These are phyloP conservation scores for Teinopalpus imperialis DNA, from an alignment of 2,888 invertebrate genomes.

Conservation along the genomic window DNA sequence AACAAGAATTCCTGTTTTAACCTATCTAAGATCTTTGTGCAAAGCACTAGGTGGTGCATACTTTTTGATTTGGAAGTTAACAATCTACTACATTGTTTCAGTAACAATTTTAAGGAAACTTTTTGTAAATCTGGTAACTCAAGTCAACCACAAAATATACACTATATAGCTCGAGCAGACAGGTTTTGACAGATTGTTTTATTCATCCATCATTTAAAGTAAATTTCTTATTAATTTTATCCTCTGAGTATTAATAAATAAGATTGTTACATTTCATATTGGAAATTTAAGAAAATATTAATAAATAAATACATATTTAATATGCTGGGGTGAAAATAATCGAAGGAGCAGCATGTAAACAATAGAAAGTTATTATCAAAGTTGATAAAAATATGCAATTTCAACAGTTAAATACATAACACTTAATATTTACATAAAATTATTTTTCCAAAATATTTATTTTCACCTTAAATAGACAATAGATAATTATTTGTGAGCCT, in stretches of 20 bases:
- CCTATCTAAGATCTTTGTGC: too few relatives aligned
- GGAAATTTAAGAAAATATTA: slow-evolving; percentile 3
- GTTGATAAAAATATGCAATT: slow-evolving; percentile 58
- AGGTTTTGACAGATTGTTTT: background rate
- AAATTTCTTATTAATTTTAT: background rate
- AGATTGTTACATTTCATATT: too few relatives aligned
- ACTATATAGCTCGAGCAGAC: background rate
- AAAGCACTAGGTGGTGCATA: too few relatives aligned
- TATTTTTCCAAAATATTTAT: slow-evolving; percentile 64
- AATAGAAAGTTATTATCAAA: slow-evolving; percentile 28
- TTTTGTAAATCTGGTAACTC: too few relatives aligned
- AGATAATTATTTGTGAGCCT: slow-evolving; percentile 28
- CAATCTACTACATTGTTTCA: too few relatives aligned
- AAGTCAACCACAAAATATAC: background rate
- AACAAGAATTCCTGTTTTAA: background rate
- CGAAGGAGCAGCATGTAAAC: slow-evolving; percentile 24
- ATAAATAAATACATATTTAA: slow-evolving; percentile 7
- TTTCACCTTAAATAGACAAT: slow-evolving; percentile 48
- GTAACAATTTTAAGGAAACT: too few relatives aligned
- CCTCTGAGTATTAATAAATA: too few relatives aligned
- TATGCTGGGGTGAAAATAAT: slow-evolving; percentile 11
- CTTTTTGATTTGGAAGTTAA: too few relatives aligned
- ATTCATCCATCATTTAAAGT: background rate
- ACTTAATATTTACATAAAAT: slow-evolving; percentile 65
- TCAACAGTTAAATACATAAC: slow-evolving; percentile 62